Evolutionary conservation across 2,888 invertebrate genomes (phyloP).

Genomic region (Cataglyphis livida): DNA sequence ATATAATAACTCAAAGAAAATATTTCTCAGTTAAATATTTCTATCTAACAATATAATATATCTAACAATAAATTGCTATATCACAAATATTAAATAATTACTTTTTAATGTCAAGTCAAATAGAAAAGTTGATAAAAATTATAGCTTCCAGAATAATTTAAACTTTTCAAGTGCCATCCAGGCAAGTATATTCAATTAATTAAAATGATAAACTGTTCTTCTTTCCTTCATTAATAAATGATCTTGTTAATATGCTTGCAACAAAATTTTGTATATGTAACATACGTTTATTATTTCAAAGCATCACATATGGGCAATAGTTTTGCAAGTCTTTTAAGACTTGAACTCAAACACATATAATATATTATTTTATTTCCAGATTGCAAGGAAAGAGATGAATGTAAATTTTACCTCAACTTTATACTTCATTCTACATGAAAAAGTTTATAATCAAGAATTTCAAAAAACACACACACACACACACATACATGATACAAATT

Average conservation of each 20-base stretch:
- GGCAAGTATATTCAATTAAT: not conserved
- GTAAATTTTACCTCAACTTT: constrained; percentile 30
- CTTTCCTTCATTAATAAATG: constrained; percentile 4
- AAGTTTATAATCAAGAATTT: constrained; percentile 42
- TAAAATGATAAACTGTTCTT: constrained; percentile 1
- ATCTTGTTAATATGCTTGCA: constrained; percentile 54
- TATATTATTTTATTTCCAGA: not conserved
- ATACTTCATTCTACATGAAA: constrained; percentile 61
- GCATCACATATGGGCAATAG: constrained; percentile 66
- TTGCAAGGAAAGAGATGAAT: not conserved
- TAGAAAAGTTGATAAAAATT: not conserved
- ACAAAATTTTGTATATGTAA: constrained; percentile 74
- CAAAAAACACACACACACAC: constrained; percentile 4
- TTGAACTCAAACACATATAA: constrained; percentile 9
- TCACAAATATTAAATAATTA: not conserved
- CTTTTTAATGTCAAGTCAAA: not conserved
- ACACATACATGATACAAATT: not conserved
- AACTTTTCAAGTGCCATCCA: not conserved
- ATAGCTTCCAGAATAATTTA: constrained; percentile 2
- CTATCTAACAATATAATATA: not conserved
- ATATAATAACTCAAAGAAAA: not conserved
- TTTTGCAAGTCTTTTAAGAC: constrained; percentile 4
- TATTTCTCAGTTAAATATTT: not conserved
- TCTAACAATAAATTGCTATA: not conserved
- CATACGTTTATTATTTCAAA: constrained; percentile 83